phyloP scores from a whole-genome alignment of 2,888 invertebrate genomes.

The Apeira syringaria region DNA sequence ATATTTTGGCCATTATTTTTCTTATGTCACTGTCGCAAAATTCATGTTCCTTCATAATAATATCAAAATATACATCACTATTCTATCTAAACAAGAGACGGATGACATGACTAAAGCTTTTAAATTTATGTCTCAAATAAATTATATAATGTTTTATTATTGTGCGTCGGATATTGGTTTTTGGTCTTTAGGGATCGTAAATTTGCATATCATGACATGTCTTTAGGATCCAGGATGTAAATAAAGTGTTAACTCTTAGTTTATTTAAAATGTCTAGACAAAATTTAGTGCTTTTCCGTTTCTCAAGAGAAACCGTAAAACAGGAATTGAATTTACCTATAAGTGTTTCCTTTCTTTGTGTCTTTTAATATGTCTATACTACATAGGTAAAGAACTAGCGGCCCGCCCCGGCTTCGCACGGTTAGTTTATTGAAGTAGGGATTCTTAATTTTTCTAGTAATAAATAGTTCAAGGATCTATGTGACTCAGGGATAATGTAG shows the following conservation, averaged over 20 bases:
- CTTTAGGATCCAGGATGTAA: not conserved
- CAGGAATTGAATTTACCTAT: too few relatives aligned
- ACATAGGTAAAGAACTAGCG: too few relatives aligned
- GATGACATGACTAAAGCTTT: slow-evolving; percentile 13
- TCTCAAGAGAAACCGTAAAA: not conserved
- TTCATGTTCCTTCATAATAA: slow-evolving; percentile 5
- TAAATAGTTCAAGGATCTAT: too few relatives aligned
- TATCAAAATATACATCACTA: slow-evolving; percentile 7
- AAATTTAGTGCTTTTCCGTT: not conserved
- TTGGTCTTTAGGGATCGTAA: slow-evolving; percentile 14
- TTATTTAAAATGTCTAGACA: not conserved
- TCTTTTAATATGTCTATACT: too few relatives aligned
- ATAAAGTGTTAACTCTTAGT: too few relatives aligned
- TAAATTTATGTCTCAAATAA: slow-evolving; percentile 12
- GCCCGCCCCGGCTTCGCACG: too few relatives aligned
- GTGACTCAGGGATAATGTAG: too few relatives aligned
- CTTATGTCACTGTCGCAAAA: not conserved
- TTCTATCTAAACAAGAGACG: slow-evolving; percentile 7
- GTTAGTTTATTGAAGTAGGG: too few relatives aligned
- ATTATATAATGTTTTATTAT: slow-evolving; percentile 13
- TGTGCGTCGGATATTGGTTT: slow-evolving; percentile 13
- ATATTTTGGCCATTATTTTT: too few relatives aligned
- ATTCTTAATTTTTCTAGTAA: too few relatives aligned
- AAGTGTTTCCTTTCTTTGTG: too few relatives aligned
- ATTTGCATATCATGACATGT: slow-evolving; percentile 1